Evolutionary conservation across 2,888 invertebrate genomes (phyloP).

Genomic region (Dryobotodes eremita): DNA sequence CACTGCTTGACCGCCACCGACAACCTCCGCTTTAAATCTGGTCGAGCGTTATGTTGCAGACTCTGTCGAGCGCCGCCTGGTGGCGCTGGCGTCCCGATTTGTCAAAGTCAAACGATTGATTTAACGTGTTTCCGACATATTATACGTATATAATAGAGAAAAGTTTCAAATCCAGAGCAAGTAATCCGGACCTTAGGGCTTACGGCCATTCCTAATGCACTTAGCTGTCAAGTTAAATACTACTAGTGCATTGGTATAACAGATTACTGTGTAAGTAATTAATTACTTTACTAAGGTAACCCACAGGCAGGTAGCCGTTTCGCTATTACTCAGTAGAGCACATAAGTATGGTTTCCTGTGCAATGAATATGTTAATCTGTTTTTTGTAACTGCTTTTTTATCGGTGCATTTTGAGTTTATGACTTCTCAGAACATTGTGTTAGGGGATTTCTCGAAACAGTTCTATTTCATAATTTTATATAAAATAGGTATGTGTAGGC

Average conservation of each 20-base stretch:
- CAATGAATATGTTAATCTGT: conserved; percentile 8
- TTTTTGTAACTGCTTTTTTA: conserved; percentile 24
- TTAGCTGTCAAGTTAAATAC: background rate
- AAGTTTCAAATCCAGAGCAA: background rate
- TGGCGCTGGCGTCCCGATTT: too few species aligned
- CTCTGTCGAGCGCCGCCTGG: too few species aligned
- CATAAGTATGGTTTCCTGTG: conserved; percentile 5
- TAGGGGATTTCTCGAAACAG: background rate
- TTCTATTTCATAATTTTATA: background rate
- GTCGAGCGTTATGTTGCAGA: too few species aligned
- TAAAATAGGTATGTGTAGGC: background rate
- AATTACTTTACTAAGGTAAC: conserved; percentile 25
- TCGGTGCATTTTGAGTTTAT: background rate
- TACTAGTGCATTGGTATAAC: conserved; percentile 7
- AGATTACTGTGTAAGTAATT: conserved; percentile 14
- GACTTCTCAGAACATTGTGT: background rate
- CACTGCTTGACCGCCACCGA: too few species aligned
- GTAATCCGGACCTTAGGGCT: background rate
- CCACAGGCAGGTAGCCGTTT: conserved; percentile 1
- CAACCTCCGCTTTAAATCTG: too few species aligned
- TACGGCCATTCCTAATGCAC: background rate
- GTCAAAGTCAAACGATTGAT: too few species aligned
- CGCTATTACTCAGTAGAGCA: background rate
- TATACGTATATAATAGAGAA: background rate
- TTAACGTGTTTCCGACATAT: too few species aligned